These are phyloP conservation scores for Thripadectes ignobilis DNA, from an alignment of 2,797 vertebrate species.

Conservation along the genomic window DNA sequence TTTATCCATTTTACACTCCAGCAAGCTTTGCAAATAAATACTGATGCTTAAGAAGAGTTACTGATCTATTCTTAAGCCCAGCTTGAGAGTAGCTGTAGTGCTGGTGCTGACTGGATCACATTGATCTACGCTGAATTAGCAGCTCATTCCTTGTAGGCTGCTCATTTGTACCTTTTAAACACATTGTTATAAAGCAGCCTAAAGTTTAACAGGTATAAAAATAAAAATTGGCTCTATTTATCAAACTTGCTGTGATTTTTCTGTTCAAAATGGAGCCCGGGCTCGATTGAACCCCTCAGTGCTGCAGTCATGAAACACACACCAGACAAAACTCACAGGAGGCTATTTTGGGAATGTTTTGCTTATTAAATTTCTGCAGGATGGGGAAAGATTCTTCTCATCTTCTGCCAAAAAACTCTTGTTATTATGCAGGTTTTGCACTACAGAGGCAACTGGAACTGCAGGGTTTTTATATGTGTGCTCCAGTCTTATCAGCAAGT, in stretches of 20 bases:
- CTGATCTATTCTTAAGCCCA: slow-evolving; percentile 7
- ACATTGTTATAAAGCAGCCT: background rate
- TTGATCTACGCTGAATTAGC: background rate
- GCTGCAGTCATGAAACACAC: background rate
- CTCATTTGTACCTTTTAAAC: background rate
- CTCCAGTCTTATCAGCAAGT: background rate
- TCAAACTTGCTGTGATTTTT: background rate
- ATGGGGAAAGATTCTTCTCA: background rate
- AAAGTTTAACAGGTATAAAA: background rate
- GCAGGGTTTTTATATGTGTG: accelerated
- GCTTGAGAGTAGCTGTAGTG: background rate
- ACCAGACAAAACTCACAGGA: background rate
- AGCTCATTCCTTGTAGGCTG: background rate
- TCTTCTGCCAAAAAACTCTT: background rate
- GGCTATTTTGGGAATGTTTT: background rate
- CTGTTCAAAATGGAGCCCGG: background rate
- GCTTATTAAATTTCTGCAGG: background rate
- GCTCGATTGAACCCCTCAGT: background rate
- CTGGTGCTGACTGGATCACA: background rate
- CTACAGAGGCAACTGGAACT: background rate
- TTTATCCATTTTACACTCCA: slow-evolving; percentile 21
- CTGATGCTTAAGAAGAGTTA: background rate
- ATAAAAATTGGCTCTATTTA: background rate
- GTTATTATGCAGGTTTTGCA: background rate
- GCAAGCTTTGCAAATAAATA: slow-evolving; percentile 39